Conservation (phyloP, 2,113 vertebrate species). For the Psilopsiagon aurifrons region DNA sequence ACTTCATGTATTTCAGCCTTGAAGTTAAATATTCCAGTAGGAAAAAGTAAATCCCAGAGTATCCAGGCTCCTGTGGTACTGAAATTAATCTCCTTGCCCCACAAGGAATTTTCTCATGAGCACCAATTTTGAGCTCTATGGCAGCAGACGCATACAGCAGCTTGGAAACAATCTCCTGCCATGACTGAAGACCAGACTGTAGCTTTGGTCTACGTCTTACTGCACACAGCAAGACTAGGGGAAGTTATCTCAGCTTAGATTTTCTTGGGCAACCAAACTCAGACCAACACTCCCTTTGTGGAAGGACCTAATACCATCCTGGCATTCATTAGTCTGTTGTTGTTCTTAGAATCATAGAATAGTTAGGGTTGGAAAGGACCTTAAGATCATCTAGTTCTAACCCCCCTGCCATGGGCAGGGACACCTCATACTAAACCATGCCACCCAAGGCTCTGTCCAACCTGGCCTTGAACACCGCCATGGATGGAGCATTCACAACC, state of each 20-base stretch:
- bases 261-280: not conserved
- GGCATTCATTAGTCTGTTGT: not conserved
- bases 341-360: not conserved
- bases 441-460: no score
- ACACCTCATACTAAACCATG: no score
- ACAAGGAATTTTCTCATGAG: not conserved
- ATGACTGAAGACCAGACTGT: not conserved
- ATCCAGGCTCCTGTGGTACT: not conserved
- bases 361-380: no score
- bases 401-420: no score
- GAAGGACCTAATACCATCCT: not conserved
- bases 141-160: not conserved
- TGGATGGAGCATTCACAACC: no score
- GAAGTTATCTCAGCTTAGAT: not conserved
- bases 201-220: not conserved
- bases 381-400: no score
- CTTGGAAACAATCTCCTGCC: not conserved
- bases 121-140: not conserved
- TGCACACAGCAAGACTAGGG: not conserved
- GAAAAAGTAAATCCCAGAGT: conserved; percentile 7
- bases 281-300: not conserved
- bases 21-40: not conserved
- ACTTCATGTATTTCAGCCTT: not conserved
- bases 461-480: no score
- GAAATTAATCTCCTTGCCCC: not conserved